Conservation (phyloP, 1,140 invertebrate genomes). For the Formica exsecta region DNA sequence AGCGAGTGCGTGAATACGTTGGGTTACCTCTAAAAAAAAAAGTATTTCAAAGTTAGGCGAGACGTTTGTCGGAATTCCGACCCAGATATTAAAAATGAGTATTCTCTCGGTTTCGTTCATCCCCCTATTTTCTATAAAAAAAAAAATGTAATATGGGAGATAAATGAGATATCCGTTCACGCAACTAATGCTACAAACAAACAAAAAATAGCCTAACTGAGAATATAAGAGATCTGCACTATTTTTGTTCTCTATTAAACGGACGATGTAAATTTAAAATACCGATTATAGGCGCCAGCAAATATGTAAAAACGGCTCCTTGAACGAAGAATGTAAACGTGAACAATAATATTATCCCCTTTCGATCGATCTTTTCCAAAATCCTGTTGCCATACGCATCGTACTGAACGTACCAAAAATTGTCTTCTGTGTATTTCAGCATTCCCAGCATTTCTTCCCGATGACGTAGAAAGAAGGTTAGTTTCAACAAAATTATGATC, state of each 20-base stretch:
- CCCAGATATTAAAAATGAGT: conserved; percentile 64
- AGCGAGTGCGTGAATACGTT: not conserved
- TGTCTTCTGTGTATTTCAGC: conserved; percentile 55
- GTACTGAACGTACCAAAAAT: conserved; percentile 71
- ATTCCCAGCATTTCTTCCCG: conserved; percentile 56
- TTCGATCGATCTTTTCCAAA: conserved; percentile 36
- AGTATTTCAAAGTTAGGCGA: conserved; percentile 69
- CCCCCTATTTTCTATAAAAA: conserved; percentile 60
- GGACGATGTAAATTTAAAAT: conserved; percentile 24
- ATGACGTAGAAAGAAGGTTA: conserved; percentile 15
- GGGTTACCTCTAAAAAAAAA: conserved; percentile 67
- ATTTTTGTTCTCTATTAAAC: conserved; percentile 40
- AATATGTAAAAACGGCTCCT: conserved; percentile 50
- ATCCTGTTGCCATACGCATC: conserved; percentile 36
- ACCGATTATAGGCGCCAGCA: conserved; percentile 67
- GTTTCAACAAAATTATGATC: conserved; percentile 61
- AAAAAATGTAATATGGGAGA: not conserved
- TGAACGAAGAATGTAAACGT: conserved; percentile 59
- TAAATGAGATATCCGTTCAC: not conserved
- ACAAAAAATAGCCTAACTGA: conserved; percentile 15
- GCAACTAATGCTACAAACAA: not conserved
- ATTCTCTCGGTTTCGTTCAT: conserved; percentile 67
- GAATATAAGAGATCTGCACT: not conserved
- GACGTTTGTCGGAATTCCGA: conserved; percentile 42
- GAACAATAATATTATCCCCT: conserved; percentile 52